Percentiles rank a stretch among this genome's conserved stretches.
Evolutionary conservation across 1,140 invertebrate species (phyloP).

Genomic region (Drosophila tsacasi): DNA sequence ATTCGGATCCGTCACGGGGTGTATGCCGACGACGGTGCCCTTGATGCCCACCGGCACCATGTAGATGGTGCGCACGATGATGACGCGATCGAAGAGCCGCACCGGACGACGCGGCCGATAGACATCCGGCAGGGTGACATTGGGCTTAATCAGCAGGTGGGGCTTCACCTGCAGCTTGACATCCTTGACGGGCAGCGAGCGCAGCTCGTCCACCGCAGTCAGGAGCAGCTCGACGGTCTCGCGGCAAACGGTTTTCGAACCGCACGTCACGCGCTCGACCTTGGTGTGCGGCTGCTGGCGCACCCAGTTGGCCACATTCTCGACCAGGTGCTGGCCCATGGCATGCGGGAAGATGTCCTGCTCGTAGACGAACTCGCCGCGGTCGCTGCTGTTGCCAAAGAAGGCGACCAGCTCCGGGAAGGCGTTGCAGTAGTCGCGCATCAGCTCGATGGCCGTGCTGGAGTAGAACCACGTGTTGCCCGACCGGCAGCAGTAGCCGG

Average conservation of each 20-base stretch:
- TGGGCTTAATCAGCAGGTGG: constrained; percentile 90
- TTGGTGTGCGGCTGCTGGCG: constrained; percentile 88
- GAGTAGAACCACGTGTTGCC: constrained; percentile 93
- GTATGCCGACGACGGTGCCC: constrained; percentile 92
- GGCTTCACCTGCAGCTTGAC: constrained; percentile 92
- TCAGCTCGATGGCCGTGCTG: constrained; percentile 87
- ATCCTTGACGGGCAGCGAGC: constrained; percentile 85
- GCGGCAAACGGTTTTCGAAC: constrained; percentile 89
- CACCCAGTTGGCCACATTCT: constrained; percentile 89
- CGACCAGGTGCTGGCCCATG: constrained; percentile 85
- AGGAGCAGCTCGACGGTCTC: constrained; percentile 89
- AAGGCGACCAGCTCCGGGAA: constrained; percentile 92
- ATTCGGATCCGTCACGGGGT: constrained; percentile 84
- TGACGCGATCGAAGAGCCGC: constrained; percentile 93
- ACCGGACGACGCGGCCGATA: constrained; percentile 87
- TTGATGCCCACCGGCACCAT: constrained; percentile 91
- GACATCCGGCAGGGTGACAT: constrained; percentile 64
- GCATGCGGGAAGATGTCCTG: constrained; percentile 88
- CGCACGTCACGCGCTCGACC: constrained; percentile 88
- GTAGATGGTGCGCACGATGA: constrained; percentile 90
- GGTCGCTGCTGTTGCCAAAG: constrained; percentile 85
- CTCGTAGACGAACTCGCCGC: constrained; percentile 87
- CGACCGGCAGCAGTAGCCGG: constrained; percentile 92
- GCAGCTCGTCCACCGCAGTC: constrained; percentile 86
- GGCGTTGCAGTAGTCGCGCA: constrained; percentile 89